Evolutionary conservation across 2,113 vertebrate species (phyloP).

Genomic region (Lophotis ruficrista): DNA sequence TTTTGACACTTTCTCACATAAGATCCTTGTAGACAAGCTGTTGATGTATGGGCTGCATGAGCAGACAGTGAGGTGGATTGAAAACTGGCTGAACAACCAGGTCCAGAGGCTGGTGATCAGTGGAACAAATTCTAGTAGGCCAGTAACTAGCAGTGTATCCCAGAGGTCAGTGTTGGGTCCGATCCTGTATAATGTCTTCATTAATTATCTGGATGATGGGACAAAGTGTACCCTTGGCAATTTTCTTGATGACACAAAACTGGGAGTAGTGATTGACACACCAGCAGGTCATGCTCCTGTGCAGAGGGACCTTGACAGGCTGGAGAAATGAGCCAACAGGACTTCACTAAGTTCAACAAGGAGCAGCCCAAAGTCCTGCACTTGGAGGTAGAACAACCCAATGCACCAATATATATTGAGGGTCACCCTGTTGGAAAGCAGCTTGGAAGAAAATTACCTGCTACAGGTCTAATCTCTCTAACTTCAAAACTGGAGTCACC

Average conservation of each 20-base stretch:
- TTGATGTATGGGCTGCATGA: not conserved
- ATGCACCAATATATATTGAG: not conserved
- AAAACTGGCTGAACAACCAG: not conserved
- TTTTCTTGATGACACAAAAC: not conserved
- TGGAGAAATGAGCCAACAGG: not conserved
- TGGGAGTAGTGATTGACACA: not conserved
- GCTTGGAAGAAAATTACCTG: not conserved
- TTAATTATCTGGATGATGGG: not conserved
- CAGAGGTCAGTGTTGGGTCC: not conserved
- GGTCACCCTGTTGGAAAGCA: not conserved
- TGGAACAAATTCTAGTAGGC: not conserved
- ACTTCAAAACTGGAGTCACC: not conserved
- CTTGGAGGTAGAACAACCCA: not conserved
- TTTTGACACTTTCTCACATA: not conserved
- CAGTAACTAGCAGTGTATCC: not conserved
- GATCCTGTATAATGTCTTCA: not conserved
- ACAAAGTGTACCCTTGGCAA: not conserved
- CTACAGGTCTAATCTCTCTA: not conserved
- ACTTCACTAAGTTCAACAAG: not conserved
- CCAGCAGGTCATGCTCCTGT: no score
- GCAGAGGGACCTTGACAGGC: not conserved
- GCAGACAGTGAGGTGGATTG: not conserved
- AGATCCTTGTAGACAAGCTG: not conserved
- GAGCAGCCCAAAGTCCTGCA: not conserved
- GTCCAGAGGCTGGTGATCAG: no score